These are phyloP conservation scores for Neoarius graeffei DNA, from an alignment of 2,113 vertebrate species.

Conservation along the genomic window DNA sequence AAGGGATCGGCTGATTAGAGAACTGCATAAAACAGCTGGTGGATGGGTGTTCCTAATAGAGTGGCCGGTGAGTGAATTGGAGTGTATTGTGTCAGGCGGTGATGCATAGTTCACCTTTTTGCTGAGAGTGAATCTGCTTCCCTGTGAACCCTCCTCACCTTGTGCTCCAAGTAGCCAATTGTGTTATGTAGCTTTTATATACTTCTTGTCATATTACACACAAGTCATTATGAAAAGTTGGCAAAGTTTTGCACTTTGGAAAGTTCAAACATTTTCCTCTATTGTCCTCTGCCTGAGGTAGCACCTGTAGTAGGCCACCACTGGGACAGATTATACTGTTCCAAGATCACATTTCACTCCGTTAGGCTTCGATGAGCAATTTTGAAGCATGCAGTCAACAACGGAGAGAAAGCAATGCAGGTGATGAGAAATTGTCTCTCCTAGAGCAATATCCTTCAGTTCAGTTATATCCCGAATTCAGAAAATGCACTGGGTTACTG, in stretches of 20 bases:
- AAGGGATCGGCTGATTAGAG: too few relatives aligned
- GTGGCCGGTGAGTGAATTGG: too few relatives aligned
- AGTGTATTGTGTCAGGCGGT: not conserved
- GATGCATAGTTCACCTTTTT: not conserved
- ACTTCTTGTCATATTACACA: not conserved
- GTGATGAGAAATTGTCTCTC: too few relatives aligned
- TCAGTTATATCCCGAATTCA: too few relatives aligned
- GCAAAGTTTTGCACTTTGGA: not conserved
- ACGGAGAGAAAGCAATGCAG: not conserved
- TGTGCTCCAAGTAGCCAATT: not conserved
- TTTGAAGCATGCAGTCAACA: not conserved
- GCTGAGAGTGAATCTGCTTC: not conserved
- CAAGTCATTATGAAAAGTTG: not conserved
- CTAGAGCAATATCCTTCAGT: too few relatives aligned
- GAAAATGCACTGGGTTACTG: not conserved
- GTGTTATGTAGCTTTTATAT: not conserved
- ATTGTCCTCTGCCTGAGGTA: not conserved
- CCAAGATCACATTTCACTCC: not conserved
- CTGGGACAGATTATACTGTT: not conserved
- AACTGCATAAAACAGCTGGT: too few relatives aligned
- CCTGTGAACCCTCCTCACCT: too few relatives aligned
- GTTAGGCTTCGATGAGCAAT: not conserved
- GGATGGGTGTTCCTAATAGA: too few relatives aligned
- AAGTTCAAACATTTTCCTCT: not conserved
- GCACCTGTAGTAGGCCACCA: too few relatives aligned